Percentiles rank a stretch among this genome's conserved stretches.
These are phyloP conservation scores for Pyrgus malvae DNA, from an alignment of 2,888 invertebrate species.

Conservation along the genomic window DNA sequence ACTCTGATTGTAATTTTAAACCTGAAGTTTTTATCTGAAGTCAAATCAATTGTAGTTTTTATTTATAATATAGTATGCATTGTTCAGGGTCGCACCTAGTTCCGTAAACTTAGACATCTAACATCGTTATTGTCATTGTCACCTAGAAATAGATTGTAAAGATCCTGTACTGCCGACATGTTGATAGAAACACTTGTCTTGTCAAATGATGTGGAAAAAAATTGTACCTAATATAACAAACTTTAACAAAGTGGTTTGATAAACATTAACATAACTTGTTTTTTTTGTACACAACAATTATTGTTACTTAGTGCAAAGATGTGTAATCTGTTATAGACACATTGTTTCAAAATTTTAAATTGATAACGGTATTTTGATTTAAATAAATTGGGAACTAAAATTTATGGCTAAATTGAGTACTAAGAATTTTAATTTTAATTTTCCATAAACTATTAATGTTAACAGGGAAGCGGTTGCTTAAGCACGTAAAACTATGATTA, in stretches of 20 bases:
- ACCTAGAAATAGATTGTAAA: constrained; percentile 24
- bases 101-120: constrained; percentile 27
- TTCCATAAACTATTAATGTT: too few species aligned
- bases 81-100: constrained; percentile 25
- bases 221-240: neutral
- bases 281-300: neutral
- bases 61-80: constrained; percentile 16
- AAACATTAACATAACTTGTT: constrained; percentile 1
- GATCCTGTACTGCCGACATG: constrained; percentile 21
- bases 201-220: constrained; percentile 19
- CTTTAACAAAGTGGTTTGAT: neutral
- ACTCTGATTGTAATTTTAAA: too few species aligned
- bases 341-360: too few species aligned
- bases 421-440: too few species aligned
- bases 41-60: constrained; percentile 18
- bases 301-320: neutral
- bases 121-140: constrained; percentile 23
- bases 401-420: too few species aligned
- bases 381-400: too few species aligned
- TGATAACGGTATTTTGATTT: too few species aligned
- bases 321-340: too few species aligned
- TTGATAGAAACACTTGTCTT: constrained; percentile 19
- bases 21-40: constrained; percentile 1
- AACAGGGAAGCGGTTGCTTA: too few species aligned
- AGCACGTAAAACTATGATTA: too few species aligned